phyloP scores from a whole-genome alignment of 2,797 vertebrate species.

The Mormyrops boulengeri region DNA sequence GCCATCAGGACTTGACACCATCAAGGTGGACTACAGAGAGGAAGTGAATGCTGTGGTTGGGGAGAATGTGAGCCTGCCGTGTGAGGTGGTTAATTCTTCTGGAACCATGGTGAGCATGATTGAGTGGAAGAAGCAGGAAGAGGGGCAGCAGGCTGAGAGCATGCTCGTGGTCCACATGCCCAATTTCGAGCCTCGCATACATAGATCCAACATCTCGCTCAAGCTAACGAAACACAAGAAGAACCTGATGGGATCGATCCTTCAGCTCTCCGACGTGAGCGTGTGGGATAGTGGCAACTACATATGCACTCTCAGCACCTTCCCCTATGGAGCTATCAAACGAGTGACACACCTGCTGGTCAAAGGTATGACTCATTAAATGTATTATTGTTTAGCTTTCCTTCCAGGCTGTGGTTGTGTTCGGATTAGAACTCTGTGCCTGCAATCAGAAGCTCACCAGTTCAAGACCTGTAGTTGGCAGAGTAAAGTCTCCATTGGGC shows the following conservation, averaged over 20 bases:
- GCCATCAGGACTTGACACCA: not conserved
- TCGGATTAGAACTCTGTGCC: too few relatives aligned
- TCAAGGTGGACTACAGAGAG: not conserved
- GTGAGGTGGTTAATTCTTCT: not conserved
- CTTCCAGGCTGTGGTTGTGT: too few relatives aligned
- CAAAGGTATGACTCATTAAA: slow-evolving; percentile 37
- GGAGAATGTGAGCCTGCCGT: slow-evolving; percentile 40
- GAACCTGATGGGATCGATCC: not conserved
- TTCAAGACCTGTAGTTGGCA: too few relatives aligned
- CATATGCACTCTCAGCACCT: slow-evolving; percentile 41
- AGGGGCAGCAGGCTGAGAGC: not conserved
- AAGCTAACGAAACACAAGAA: not conserved
- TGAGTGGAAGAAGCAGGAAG: slow-evolving; percentile 45
- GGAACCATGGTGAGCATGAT: not conserved
- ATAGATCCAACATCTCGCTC: slow-evolving; percentile 22
- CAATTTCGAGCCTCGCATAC: fast-evolving
- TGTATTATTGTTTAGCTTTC: not conserved
- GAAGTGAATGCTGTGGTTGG: not conserved
- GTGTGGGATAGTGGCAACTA: slow-evolving; percentile 44
- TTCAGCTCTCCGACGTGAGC: slow-evolving; percentile 35
- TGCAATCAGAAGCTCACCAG: too few relatives aligned
- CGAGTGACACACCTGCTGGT: slow-evolving; percentile 36
- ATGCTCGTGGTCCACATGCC: slow-evolving; percentile 39
- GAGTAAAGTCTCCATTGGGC: too few relatives aligned
- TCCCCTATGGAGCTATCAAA: slow-evolving; percentile 33